Conservation (phyloP, 2,113 vertebrate species). For the Neolamprologus hecqui region DNA sequence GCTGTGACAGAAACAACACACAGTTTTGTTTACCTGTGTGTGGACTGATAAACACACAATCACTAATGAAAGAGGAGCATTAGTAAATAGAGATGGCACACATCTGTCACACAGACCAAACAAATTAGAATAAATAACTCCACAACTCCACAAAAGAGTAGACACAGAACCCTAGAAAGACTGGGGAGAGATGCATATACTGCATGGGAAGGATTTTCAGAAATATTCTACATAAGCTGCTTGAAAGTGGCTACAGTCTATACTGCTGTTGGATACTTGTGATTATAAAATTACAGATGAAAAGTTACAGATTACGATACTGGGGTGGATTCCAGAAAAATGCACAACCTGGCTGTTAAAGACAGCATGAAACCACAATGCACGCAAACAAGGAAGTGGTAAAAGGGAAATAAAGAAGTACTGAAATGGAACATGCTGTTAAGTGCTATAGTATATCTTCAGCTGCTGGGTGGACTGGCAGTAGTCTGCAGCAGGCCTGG, state of each 20-base stretch:
- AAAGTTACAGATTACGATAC: not conserved
- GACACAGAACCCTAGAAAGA: not conserved
- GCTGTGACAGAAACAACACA: not conserved
- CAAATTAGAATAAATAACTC: not conserved
- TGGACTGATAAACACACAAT: not conserved
- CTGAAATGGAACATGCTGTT: not conserved
- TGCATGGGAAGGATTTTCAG: not conserved
- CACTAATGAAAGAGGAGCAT: not conserved
- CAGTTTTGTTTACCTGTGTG: not conserved
- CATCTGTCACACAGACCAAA: not conserved
- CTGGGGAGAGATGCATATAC: accelerated
- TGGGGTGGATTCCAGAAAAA: not conserved
- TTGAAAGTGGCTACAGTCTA: not conserved
- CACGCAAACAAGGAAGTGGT: not conserved
- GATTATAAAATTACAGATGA: not conserved
- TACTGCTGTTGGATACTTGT: no score
- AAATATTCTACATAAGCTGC: not conserved
- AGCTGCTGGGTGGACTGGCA: not conserved
- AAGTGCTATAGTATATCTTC: not conserved
- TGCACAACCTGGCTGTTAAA: not conserved
- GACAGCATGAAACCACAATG: not conserved
- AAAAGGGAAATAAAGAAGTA: not conserved
- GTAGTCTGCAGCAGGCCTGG: not conserved
- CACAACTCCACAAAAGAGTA: not conserved
- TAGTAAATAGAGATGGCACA: not conserved